Evolutionary conservation across 92 coral and sea anemone species (phyloP), one percentile per base, ranked within the genome.

Genomic region (Siderastrea siderea): DNA sequence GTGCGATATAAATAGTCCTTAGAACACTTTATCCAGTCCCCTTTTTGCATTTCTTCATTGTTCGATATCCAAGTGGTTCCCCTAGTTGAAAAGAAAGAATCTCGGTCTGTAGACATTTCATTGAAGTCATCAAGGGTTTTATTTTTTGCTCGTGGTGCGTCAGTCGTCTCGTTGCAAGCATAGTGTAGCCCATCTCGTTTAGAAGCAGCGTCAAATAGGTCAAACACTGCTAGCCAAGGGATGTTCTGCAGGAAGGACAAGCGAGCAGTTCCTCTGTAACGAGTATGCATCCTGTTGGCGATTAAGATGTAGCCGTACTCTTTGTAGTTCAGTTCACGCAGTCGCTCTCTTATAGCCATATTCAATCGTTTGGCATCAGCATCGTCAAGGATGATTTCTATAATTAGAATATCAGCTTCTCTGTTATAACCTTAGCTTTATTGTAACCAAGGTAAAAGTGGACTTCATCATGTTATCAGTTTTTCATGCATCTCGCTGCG

Each of bases 11-110:
- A 90, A 19, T 83, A 84, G 86, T 92, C 90, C 44, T 84, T 88
- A 15, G 92, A 92, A 79, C 77, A 53, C 64, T 26, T 86, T 19
- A 88, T 88, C 95, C 95, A 92, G 70, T 88, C 90, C 51, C 81
- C 82, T 45, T 92, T 81, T 17, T 88, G 90, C 95, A 93, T 87
- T 2, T 83, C 66, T 60, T 91, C 89, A 47, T 53, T 57, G 51
- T 80, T 58, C 54, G 86, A 70, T 60, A 93, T 80, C 95, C 95
- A 93, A 7, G 95, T 93, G 38, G 95, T 93, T 15, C 93, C 93
- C 51, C 93, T 77, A 0, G 88, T 64, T 63, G 93, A 86, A n/a
- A 74, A 19, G 8, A 16, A 57, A 6, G 60, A 85, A n/a, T 90
- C 72, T 47, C 72, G 38, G 65, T 68, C 77, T 1, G 93, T 3